Base-by-base conservation (phyloP, 2,888 invertebrate genomes). In the Tetranychus truncatus region DNA sequence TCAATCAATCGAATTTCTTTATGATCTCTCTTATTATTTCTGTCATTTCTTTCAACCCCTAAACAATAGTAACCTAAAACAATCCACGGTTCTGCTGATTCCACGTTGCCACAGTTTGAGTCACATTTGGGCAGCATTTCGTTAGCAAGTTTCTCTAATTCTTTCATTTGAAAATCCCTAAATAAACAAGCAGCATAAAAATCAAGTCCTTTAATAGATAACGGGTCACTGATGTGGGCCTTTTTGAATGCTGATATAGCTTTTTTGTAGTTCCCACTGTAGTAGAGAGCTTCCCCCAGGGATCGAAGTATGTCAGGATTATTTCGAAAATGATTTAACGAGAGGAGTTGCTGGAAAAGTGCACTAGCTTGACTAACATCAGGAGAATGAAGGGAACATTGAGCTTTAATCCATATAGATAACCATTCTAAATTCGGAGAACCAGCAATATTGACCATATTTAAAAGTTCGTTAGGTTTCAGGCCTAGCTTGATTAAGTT, bases 251-350 rank as follows among this genome's bases (percentile, higher is more conserved):
- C 81, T 45, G 80, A 77, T 71, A 89, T 83, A 0, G 91, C 89
- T 80, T 87, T 87, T 67, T 85, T 84, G 78, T 87, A 87, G 79
- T 89, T 88, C 8, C 90, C 90, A 78, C 88, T 85, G 79, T 87
- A 88, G 81, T 89, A 88, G 80, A 88, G 87, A 75, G 89, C 88
- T 81, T 89, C 88, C 0, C 89, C 91, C 80, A 90, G 86, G 72
- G 87, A 86, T 1, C 88, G 86, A 76, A 90, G 83, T 67, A 91
- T 82, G 77, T 86, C 85, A 66, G 86, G 86, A 82, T 89, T 90
- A 80, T 89, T 88, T 78, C 87, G 86, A 65, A 91, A 83, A 73
- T 85, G 82, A 66, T 87, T 15, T 9, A 34, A 44, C 45, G 45
- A 45, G 21, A 71, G 55, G 9, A 74, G 67, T 15, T 46, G 71